A percentile compares a stretch with the other conserved stretches of the same genome.
Conservation (phyloP, 2,888 invertebrate genomes). For the Ctenicera cuprea region DNA sequence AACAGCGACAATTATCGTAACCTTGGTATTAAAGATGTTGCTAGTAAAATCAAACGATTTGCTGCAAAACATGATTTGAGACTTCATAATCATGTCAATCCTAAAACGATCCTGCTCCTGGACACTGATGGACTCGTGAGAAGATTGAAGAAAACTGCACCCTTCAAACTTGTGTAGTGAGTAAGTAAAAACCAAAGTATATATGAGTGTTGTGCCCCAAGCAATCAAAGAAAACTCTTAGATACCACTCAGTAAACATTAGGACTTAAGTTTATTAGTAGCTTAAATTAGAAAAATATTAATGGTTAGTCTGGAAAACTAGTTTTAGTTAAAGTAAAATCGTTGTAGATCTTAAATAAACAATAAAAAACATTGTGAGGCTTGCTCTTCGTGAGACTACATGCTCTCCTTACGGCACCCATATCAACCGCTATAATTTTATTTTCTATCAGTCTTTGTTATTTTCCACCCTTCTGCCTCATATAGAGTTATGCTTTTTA, state of each 20-base stretch:
- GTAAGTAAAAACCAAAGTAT: not conserved
- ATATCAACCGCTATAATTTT: no score
- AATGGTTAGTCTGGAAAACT: no score
- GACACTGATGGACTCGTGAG: not conserved
- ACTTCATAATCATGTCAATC: constrained; percentile 1
- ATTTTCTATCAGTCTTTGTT: no score
- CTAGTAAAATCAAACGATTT: not conserved
- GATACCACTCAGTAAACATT: not conserved
- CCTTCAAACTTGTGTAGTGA: not conserved
- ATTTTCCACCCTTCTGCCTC: no score
- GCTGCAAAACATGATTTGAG: not conserved
- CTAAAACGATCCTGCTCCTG: not conserved
- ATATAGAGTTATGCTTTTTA: no score
- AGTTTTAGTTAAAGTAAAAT: no score
- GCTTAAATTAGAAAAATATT: not conserved
- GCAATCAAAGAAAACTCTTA: no score
- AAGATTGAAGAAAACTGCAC: not conserved
- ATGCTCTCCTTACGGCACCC: no score
- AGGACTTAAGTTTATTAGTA: not conserved
- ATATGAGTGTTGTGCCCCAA: not conserved
- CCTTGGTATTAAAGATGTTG: not conserved
- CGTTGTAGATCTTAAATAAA: no score
- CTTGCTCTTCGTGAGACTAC: no score
- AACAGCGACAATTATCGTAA: no score
- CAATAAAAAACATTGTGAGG: no score